Base-by-base conservation (phyloP, 35 echinoderm and acorn worm species). In the Chiridota heheva region DNA sequence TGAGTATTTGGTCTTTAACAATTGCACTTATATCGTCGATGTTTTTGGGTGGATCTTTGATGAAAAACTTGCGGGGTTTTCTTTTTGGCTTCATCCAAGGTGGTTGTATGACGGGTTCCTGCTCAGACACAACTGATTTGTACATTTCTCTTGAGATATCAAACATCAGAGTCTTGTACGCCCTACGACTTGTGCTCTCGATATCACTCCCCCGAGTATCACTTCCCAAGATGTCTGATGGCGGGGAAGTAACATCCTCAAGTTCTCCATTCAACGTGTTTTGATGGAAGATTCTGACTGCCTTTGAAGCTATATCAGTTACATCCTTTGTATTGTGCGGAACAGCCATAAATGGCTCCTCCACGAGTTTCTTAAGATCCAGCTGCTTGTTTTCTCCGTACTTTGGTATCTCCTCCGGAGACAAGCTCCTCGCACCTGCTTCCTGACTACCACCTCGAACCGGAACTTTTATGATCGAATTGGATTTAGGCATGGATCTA, bases 71-170 rank as follows among this genome's bases (percentile, higher is more conserved):
- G 6, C 95, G 79, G 1, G 89, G 85, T 58, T 76, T 57, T 5
- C 88, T 63, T 74, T 98, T 98, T 59, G 89, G 89, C 77, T 98
- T 98, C 73, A 91, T 98, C 95, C 95, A 98, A 15, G 84, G 80
- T 1, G 89, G 89, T 36, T 91, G 84, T 48, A 59, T 67, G 46
- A 69, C 47, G 18, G 80, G 72, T 60, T 88, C 81, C 47, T 98
- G 84, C 68, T 98, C 95, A 47, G 10, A 59, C 31, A 60, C 38
- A 17, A 98, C 86, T 32, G 86, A 80, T 62, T 82, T 60, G 56
- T 88, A 98, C 4, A 86, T 89, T 78, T 98, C 95, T 46, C 84
- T 85, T 1, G 89, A 80, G 42, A 97, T 49, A 67, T 91, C 72
- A 80, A 98, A 98, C 38, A 98, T 36, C 0, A 98, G 53, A 8